Evolutionary conservation across 2,113 vertebrate genomes (phyloP).

Genomic region (Rynchops niger): DNA sequence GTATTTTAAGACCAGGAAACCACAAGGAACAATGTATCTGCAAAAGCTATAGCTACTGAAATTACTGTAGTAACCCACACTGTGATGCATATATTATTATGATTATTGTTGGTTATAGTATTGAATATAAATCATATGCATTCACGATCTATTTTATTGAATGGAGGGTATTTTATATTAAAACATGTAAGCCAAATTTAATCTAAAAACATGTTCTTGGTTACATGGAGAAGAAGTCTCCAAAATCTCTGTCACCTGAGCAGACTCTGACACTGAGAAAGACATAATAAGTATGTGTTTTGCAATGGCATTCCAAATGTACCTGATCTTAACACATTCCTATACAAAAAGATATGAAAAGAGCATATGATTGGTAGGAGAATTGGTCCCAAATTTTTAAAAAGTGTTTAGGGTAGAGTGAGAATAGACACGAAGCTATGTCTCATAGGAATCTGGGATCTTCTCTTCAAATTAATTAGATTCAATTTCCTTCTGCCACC

Average conservation of each 20-base stretch:
- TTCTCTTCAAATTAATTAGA: neutral
- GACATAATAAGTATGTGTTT: neutral
- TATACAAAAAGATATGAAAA: neutral
- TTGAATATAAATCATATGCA: neutral
- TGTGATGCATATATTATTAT: neutral
- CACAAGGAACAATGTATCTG: slow-evolving; percentile 72
- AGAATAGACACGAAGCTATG: neutral
- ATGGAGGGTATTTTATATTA: neutral
- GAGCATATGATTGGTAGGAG: neutral
- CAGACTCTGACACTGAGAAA: neutral
- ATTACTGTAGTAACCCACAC: neutral
- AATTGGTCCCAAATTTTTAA: neutral
- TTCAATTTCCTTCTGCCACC: neutral
- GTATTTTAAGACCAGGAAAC: slow-evolving; percentile 81
- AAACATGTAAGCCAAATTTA: neutral
- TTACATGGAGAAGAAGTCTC: neutral
- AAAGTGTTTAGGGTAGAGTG: neutral
- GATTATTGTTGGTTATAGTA: neutral
- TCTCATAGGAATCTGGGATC: neutral
- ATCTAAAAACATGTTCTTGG: neutral
- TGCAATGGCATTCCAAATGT: neutral
- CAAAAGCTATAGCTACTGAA: slow-evolving; percentile 54
- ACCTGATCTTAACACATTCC: neutral
- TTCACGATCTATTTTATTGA: neutral
- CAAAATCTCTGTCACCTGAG: neutral